Base-by-base conservation (phyloP, 2,113 vertebrate genomes). In the Silurus asotus region DNA sequence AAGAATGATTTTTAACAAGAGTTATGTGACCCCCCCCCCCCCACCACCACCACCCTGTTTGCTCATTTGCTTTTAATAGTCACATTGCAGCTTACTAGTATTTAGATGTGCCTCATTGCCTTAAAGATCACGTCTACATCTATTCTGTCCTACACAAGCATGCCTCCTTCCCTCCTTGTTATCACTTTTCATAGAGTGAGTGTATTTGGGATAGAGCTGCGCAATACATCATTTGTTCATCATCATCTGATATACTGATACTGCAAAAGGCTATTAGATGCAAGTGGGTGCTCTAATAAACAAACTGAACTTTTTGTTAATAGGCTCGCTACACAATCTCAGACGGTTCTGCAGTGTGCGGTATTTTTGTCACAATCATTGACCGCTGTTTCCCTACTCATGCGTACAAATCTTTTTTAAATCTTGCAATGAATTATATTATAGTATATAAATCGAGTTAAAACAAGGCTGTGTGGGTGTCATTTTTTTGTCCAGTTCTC, bases 21-120 rank as follows among this genome's bases (percentile, higher is more conserved):
- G 59, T 75, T 82, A 80, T 74, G 76, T 86, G 82, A 86, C 88
- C 88, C 64, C 37, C 37, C n/a, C n/a, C n/a, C n/a, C n/a, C n/a
- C n/a, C n/a, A n/a, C n/a, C n/a, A n/a, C n/a, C n/a, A n/a, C n/a
- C 37, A 37, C 37, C 37, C 64, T 28, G 75, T 84, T 87, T 76
- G 69, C 75, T 84, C 76, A 84, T 85, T 92, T 92, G 90, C 81
- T 90, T 87, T 91, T 89, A 92, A 93, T 89, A 81, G 89, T 82
- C 89, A 91, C 90, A 25, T 91, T 92, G 84, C 82, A 90, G 88
- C 83, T 72, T 91, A 92, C 91, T 92, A 89, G 91, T 90, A 91
- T 90, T 86, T 92, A 93, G 92, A 91, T 88, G 88, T 92, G 92
- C 90, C 91, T 92, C 92, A 94, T 94, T 93, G 93, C 91, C 90